These are phyloP conservation scores for Pocillopora damicornis DNA, from an alignment of 64 coral and sea anemone genomes.

Conservation along the genomic window DNA sequence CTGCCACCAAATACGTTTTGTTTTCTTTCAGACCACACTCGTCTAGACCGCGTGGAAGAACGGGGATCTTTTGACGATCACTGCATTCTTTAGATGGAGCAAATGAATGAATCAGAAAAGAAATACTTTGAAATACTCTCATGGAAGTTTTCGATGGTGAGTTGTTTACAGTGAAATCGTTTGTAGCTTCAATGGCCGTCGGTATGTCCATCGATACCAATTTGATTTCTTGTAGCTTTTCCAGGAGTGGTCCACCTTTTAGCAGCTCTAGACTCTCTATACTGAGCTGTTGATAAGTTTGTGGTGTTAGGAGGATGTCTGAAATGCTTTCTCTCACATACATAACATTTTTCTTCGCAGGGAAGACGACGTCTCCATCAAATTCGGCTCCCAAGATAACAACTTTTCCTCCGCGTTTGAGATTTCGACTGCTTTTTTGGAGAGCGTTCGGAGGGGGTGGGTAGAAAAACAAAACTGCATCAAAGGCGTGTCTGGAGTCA, in stretches of 20 bases:
- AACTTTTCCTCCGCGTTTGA: slow-evolving; percentile 34
- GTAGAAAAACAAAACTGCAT: slow-evolving; percentile 43
- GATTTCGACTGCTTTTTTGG: slow-evolving; percentile 13
- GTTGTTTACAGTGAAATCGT: background rate
- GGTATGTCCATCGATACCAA: background rate
- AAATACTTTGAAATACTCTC: background rate
- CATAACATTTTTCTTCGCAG: slow-evolving; percentile 1
- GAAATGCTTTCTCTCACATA: slow-evolving; percentile 35
- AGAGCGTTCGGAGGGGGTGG: slow-evolving; percentile 28
- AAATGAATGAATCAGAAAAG: background rate
- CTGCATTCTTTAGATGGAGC: background rate
- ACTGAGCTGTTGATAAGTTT: background rate
- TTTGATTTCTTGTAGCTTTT: slow-evolving; percentile 7
- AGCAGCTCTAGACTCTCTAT: background rate
- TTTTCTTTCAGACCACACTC: slow-evolving; percentile 45
- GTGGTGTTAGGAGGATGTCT: background rate
- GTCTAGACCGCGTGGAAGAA: slow-evolving; percentile 17
- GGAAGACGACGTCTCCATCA: slow-evolving; percentile 24
- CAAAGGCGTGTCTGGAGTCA: slow-evolving; percentile 7
- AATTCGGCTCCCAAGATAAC: slow-evolving; percentile 19
- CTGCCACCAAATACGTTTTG: slow-evolving; percentile 56
- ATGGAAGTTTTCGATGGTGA: background rate
- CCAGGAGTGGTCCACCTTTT: background rate
- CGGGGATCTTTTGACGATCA: slow-evolving; percentile 1
- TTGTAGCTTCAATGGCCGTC: background rate